Percentiles rank a stretch among this genome's conserved stretches.
Conservation (phyloP, 2,113 vertebrate genomes). For the Brienomyrus brachyistius region DNA sequence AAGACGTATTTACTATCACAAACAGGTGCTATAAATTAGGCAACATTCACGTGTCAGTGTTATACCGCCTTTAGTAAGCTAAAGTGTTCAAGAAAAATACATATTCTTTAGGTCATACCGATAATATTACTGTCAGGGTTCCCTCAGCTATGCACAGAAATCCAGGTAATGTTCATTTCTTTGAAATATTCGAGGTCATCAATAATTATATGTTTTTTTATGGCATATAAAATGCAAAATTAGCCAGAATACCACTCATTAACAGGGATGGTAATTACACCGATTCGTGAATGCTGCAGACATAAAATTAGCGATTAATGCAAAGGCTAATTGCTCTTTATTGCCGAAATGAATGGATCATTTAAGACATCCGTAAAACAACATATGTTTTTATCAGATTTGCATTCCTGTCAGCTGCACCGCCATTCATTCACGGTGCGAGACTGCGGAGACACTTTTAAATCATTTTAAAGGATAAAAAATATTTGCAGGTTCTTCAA, state of each 20-base stretch:
- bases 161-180: not conserved
- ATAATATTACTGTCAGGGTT: not conserved
- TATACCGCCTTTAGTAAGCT: conserved; percentile 45
- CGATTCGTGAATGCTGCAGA: conserved; percentile 13
- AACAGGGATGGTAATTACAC: conserved; percentile 16
- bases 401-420: conserved; percentile 1
- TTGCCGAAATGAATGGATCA: conserved; percentile 16
- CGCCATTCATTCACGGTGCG: not conserved
- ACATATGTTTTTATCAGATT: conserved; percentile 15
- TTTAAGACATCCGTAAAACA: conserved; percentile 22
- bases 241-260: conserved; percentile 3
- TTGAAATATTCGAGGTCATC: conserved; percentile 2
- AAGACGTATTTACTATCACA: conserved; percentile 50
- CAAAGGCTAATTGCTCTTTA: conserved; percentile 16
- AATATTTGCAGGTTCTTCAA: not conserved
- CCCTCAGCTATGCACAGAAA: not conserved
- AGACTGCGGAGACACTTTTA: not conserved
- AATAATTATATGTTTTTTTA: conserved; percentile 13
- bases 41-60: conserved; percentile 43
- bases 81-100: conserved; percentile 36
- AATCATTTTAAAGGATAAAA: not conserved
- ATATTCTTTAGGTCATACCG: not conserved
- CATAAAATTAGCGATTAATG: conserved; percentile 17
- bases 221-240: conserved; percentile 14
- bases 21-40: conserved; percentile 60